Evolutionary conservation across 1,140 invertebrate genomes (phyloP), one percentile per base, ranked within the genome.

Genomic region (Drosophila trapezifrons): DNA sequence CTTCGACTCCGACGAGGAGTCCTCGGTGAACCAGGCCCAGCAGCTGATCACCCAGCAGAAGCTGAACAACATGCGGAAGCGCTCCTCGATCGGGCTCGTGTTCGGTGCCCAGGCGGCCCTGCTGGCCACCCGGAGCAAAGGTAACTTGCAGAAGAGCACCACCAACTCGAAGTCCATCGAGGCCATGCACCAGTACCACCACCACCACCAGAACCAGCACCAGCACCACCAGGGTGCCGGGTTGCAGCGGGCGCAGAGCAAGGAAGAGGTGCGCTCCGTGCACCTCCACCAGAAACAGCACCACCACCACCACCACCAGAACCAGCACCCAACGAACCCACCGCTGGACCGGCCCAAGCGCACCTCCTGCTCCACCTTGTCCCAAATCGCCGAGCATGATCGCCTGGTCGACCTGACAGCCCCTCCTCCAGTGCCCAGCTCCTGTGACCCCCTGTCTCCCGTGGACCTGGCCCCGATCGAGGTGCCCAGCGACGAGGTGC

Each of bases 1-100:
- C 0, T 99, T 99, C 92, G 98, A 99, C 73, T 99, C 98, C 0
- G 98, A 99, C 92, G 98, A 99, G 47, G 96, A 97, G 69, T 97
- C 96, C 69, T 93, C 94, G 0, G 91, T 92, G 2, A 92, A 92
- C 27, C 92, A 91, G 22, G 74, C 78, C 10, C 91, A 92, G 35
- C 87, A 86, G 70, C 52, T 86, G 49, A 75, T 86, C 43, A 83
- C 80, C 32, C 91, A 91, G 38, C 89, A 92, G 74, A 92, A 92
- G 49, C 42, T 92, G 13, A 76, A 78, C 47, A 92, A 92, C 52
- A 46, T 92, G 51, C 62, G 91, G 9, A 92, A 92, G 59, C 83
- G 91, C 7, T 92, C 91, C 8, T 92, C 91, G 45, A 92, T 92
- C 37, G 91, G 91, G 4, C 43, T 92, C 59, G 91, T 92, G 4